These are phyloP conservation scores for Rostratula benghalensis DNA, from an alignment of 2,113 vertebrate species.

Conservation along the genomic window DNA sequence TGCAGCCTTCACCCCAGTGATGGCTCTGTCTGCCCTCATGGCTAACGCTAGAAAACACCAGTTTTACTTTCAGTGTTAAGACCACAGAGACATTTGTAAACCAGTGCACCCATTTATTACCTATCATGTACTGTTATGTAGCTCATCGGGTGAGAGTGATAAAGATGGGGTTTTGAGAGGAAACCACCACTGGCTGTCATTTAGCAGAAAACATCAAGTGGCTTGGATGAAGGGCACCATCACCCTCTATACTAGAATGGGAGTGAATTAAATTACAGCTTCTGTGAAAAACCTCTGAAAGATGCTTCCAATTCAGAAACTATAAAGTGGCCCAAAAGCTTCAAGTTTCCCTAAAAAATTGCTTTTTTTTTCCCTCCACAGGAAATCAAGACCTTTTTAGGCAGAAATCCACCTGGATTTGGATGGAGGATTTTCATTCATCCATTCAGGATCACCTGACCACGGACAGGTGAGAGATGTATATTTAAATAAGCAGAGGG, in stretches of 20 bases:
- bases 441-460: fast-evolving
- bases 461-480: background rate
- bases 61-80: background rate
- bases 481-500: background rate
- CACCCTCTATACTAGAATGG: background rate
- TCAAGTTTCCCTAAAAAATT: background rate
- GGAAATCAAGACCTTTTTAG: background rate
- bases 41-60: background rate
- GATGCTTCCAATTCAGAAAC: background rate
- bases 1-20: background rate
- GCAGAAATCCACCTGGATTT: background rate
- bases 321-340: background rate
- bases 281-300: background rate
- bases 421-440: background rate
- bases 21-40: background rate
- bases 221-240: background rate
- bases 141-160: background rate
- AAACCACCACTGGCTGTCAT: background rate
- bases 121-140: background rate
- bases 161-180: background rate
- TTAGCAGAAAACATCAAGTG: background rate
- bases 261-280: background rate
- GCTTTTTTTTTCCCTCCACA: background rate
- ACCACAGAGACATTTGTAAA: background rate
- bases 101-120: background rate